Base-by-base conservation (phyloP, 2,888 invertebrate species). In the Pammene fasciana region DNA sequence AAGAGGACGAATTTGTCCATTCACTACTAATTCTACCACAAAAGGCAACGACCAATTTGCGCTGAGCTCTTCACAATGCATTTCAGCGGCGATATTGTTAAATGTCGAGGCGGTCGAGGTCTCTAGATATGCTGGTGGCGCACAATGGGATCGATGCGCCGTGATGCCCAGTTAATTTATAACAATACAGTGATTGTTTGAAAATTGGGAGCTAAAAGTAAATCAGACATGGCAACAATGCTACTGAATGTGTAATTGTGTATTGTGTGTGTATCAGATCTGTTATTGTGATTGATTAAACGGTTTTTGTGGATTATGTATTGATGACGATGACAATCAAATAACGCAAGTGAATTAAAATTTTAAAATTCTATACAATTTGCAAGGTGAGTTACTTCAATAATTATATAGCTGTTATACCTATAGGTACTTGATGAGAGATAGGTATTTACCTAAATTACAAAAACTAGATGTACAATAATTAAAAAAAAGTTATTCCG, bases 81-180 rank as follows among this genome's bases (percentile, higher is more conserved):
- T 13, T 65, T 48, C 5, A 34, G 10, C 7, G 46, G 50, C 34
- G 16, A 3, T 26, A 11, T 52, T 16, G 43, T 36, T 16, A 8
- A 16, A 36, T 7, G n/a, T 5, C 38, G 36, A 59, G 45, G 38
- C 13, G n/a, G 14, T 13, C 1, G 41, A 60, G 41, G 34, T 36
- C 1, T 65, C 65, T 54, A 14, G 54, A 16, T 54, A 41, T 10
- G n/a, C 60, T 70, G 70, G 70, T 10, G 11, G 0, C 0, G 6
- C 34, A 65, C 65, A 70, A 70, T 65, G 34, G 59, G 7, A 59
- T 54, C 41, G 65, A 65, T 70, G 62, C 38, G 45, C 48, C 55
- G 65, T 65, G 59, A 65, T 60, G 65, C 13, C 16, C 46, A 65
- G 60, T 65, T 70, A 65, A 70, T 70, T 65, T 36, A 60, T 41